Evolutionary conservation across 2,113 vertebrate genomes (phyloP).

Genomic region (Conger conger): DNA sequence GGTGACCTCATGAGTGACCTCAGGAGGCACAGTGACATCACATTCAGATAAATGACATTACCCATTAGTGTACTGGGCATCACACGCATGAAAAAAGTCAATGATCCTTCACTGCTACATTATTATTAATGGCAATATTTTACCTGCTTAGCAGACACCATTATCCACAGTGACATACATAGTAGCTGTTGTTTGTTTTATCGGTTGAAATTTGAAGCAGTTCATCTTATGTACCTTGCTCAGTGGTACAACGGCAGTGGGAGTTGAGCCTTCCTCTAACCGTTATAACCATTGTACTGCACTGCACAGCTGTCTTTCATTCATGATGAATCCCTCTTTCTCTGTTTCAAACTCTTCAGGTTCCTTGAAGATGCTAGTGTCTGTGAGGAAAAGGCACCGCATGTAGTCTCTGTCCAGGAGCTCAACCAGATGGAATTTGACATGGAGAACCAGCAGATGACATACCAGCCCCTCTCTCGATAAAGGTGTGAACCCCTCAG

Average conservation of each 20-base stretch:
- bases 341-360: conserved; percentile 27
- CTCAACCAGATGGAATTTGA: conserved; percentile 55
- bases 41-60: not conserved
- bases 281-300: no score
- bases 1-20: not conserved
- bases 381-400: conserved; percentile 50
- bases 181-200: no score
- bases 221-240: no score
- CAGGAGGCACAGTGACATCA: not conserved
- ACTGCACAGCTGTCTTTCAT: not conserved
- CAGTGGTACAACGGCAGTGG: no score
- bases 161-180: no score
- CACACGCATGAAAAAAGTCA: no score
- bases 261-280: no score
- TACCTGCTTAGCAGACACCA: no score
- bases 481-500: conserved; percentile 52
- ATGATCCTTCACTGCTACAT: no score
- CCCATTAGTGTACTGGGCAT: no score
- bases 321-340: not conserved
- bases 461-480: conserved; percentile 39
- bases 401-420: conserved; percentile 33
- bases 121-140: no score
- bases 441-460: conserved; percentile 52
- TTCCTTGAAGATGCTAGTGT: conserved; percentile 50
- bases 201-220: no score